Conservation (phyloP, 2,797 vertebrate species). For the Geotrypetes seraphini region DNA sequence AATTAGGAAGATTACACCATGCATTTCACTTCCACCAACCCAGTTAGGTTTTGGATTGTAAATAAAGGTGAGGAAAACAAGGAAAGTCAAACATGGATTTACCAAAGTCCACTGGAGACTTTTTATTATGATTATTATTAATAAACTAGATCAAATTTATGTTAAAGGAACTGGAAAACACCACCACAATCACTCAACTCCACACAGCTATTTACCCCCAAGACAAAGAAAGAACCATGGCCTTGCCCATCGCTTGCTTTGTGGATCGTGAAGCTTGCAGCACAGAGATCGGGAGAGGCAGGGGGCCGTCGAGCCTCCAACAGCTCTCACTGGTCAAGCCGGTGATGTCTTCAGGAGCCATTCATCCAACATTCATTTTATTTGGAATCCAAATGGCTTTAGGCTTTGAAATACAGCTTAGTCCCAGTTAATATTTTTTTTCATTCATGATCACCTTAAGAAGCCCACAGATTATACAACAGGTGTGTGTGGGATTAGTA, state of each 20-base stretch:
- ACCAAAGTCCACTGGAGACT: constrained; percentile 63
- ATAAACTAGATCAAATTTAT: constrained; percentile 55
- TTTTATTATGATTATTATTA: too few relatives aligned
- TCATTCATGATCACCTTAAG: constrained; percentile 31
- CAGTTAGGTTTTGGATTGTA: constrained; percentile 52
- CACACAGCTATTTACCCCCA: constrained; percentile 83
- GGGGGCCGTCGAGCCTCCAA: constrained; percentile 55
- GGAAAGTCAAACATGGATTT: constrained; percentile 52
- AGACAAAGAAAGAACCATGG: constrained; percentile 74
- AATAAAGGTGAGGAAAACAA: constrained; percentile 40
- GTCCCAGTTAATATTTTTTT: constrained; percentile 42
- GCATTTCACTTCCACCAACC: constrained; percentile 57
- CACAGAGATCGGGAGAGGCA: constrained; percentile 56
- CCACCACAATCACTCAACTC: constrained; percentile 83
- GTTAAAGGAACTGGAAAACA: constrained; percentile 68
- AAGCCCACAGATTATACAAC: constrained; percentile 45
- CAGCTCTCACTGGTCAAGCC: constrained; percentile 61
- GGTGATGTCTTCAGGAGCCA: constrained; percentile 68
- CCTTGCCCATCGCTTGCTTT: constrained; percentile 64
- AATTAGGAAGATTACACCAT: constrained; percentile 62
- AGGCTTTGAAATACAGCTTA: constrained; percentile 52
- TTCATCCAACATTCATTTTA: constrained; percentile 62
- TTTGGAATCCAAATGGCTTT: constrained; percentile 67
- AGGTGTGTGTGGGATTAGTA: constrained; percentile 48
- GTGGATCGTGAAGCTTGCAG: constrained; percentile 60